phyloP scores from a whole-genome alignment of 1,140 invertebrate species.

The Asbolus verrucosus region DNA sequence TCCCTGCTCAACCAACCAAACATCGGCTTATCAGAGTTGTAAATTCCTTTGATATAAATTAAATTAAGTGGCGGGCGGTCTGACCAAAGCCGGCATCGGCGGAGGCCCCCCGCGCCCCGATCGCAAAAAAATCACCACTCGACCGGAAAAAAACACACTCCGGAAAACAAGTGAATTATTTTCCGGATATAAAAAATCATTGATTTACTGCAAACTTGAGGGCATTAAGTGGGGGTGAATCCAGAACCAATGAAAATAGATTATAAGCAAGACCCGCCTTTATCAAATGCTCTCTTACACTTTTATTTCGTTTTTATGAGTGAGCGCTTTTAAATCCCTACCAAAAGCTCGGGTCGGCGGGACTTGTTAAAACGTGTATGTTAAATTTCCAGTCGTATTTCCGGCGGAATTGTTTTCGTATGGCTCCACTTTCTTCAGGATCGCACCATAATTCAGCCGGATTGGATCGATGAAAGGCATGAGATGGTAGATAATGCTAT shows the following conservation, averaged over 20 bases:
- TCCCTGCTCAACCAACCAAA: neutral
- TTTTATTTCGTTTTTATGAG: constrained; percentile 48
- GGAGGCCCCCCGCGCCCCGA: neutral
- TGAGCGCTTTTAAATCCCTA: constrained; percentile 25
- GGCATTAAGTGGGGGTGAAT: constrained; percentile 44
- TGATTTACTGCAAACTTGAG: constrained; percentile 48
- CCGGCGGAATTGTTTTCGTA: too few relatives aligned
- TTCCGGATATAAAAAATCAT: constrained; percentile 44
- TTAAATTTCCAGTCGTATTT: too few relatives aligned
- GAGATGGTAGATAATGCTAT: constrained; percentile 45
- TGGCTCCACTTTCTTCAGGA: too few relatives aligned
- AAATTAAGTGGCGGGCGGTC: neutral
- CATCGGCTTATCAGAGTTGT: neutral
- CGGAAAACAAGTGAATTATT: constrained; percentile 36
- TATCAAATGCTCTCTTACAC: constrained; percentile 49
- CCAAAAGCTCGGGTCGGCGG: constrained; percentile 10
- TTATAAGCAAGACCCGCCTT: constrained; percentile 48
- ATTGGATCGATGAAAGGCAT: constrained; percentile 42
- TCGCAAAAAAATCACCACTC: neutral
- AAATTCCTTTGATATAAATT: constrained; percentile 2
- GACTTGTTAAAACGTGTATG: too few relatives aligned
- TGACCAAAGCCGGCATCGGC: neutral
- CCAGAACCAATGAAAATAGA: constrained; percentile 51
- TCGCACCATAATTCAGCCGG: neutral
- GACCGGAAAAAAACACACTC: constrained; percentile 5